phyloP scores from a whole-genome alignment of 2,113 vertebrate genomes.

The Paramisgurnus dabryanus region DNA sequence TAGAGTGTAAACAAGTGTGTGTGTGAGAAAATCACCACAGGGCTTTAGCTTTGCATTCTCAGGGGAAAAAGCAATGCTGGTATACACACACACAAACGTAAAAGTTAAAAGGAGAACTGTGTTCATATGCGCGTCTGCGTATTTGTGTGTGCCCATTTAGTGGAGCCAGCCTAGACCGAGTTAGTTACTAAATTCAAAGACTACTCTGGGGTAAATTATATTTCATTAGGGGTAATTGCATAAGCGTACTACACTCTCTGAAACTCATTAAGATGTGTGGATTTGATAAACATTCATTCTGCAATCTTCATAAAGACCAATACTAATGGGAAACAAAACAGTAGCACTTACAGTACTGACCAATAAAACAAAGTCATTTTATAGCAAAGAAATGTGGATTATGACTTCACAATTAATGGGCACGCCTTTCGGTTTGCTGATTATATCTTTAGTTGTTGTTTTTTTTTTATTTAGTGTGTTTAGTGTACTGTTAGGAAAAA shows the following conservation, averaged over 20 bases:
- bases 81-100: constrained; percentile 26
- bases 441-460: too few species aligned
- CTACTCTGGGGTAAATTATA: constrained; percentile 39
- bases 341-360: constrained; percentile 3
- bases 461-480: too few species aligned
- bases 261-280: constrained; percentile 43
- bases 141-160: background rate
- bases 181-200: constrained; percentile 29
- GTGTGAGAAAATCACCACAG: constrained; percentile 70
- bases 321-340: constrained; percentile 30
- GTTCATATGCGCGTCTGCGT: background rate
- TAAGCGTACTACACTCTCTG: constrained; percentile 41
- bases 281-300: constrained; percentile 33
- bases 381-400: background rate
- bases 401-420: constrained; percentile 5
- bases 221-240: constrained; percentile 44
- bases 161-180: constrained; percentile 26
- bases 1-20: constrained; percentile 73
- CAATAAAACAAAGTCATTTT: constrained; percentile 10
- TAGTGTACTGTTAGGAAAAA: too few species aligned
- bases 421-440: too few species aligned
- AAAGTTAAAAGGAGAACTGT: background rate
- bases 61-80: constrained; percentile 43
- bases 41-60: constrained; percentile 53
- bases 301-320: constrained; percentile 27